phyloP scores from a whole-genome alignment of 2,797 vertebrate species.

The Tapirus indicus region DNA sequence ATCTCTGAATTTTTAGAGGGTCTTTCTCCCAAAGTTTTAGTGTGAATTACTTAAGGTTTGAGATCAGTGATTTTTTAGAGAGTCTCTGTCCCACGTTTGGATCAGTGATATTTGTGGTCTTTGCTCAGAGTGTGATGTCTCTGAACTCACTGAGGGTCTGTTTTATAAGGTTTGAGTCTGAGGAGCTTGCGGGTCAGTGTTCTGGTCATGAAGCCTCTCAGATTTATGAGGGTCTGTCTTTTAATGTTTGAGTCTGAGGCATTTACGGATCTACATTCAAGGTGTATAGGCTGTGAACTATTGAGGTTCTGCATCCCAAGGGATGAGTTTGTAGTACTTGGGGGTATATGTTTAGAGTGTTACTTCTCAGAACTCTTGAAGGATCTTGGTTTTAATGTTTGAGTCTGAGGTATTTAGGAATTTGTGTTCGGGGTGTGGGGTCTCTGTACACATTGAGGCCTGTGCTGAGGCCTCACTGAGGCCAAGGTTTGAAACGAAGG shows the following conservation, averaged over 20 bases:
- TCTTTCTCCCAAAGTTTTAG: not conserved
- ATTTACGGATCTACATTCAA: not conserved
- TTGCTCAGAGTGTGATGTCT: not conserved
- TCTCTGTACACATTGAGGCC: not conserved
- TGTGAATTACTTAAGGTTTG: not conserved
- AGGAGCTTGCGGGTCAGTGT: not conserved
- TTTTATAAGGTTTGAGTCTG: not conserved
- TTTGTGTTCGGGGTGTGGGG: not conserved
- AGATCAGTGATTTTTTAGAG: not conserved
- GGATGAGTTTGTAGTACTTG: not conserved
- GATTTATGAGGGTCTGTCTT: not conserved
- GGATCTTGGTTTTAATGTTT: not conserved
- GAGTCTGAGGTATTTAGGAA: not conserved
- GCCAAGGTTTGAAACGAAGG: not conserved
- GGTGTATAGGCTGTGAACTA: not conserved
- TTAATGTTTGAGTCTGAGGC: not conserved
- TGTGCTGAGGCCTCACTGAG: not conserved
- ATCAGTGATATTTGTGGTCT: not conserved
- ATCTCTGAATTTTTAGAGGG: not conserved
- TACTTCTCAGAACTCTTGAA: not conserved
- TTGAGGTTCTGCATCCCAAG: not conserved
- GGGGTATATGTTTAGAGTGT: not conserved
- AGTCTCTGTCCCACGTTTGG: not conserved
- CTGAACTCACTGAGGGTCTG: not conserved
- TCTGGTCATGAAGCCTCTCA: not conserved